Conservation (phyloP, 2,113 vertebrate genomes). For the Pachycephala philippinensis region DNA sequence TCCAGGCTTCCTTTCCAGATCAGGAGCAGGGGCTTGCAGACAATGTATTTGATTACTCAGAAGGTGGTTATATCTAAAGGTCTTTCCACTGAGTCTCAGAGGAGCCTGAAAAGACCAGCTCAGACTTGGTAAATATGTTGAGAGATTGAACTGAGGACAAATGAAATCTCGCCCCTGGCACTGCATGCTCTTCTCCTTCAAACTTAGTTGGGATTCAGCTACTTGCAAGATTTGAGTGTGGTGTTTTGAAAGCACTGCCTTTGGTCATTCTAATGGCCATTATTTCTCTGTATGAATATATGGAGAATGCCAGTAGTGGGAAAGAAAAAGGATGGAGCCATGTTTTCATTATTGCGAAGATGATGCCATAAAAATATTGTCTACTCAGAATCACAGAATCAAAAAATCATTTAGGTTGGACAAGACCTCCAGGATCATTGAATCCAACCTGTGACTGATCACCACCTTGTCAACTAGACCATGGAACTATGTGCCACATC, state of each 20-base stretch:
- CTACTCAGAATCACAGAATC: background rate
- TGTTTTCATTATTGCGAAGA: background rate
- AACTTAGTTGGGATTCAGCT: background rate
- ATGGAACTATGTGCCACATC: background rate
- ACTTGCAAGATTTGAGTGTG: background rate
- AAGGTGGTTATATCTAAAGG: background rate
- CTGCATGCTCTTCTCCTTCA: background rate
- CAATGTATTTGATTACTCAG: background rate
- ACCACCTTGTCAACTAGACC: background rate
- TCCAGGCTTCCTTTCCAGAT: background rate
- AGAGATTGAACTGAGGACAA: background rate
- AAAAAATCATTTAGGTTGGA: background rate
- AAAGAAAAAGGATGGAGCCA: background rate
- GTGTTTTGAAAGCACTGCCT: background rate
- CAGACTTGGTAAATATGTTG: background rate
- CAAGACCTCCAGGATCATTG: background rate
- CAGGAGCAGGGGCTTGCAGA: background rate
- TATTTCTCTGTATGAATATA: background rate
- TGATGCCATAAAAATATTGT: background rate
- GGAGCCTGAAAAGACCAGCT: background rate
- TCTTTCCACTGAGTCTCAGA: background rate
- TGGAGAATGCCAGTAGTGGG: background rate
- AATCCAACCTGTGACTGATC: background rate
- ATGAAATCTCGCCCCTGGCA: fast-evolving
- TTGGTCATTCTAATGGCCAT: background rate